Evolutionary conservation across 2,888 invertebrate species (phyloP).

Genomic region (Euzetes globulus): DNA sequence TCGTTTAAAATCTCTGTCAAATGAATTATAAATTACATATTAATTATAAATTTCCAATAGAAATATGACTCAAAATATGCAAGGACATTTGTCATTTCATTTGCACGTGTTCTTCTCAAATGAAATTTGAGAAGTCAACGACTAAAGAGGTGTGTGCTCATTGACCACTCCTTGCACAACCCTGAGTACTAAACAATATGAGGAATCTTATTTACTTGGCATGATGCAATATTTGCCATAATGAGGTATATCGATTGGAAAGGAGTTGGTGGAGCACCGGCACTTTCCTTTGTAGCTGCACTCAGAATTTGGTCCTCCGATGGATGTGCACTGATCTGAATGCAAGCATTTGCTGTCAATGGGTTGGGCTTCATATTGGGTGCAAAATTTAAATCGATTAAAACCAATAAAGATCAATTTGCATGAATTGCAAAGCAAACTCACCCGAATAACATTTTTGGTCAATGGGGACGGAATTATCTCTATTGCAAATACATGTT

Average conservation of each 20-base stretch:
- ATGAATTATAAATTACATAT: neutral
- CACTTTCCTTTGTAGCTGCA: neutral
- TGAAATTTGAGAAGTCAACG: too few relatives aligned
- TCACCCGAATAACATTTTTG: slow-evolving; percentile 1
- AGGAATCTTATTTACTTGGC: neutral
- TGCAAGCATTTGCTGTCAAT: neutral
- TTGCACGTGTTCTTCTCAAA: too few relatives aligned
- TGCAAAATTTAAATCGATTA: neutral
- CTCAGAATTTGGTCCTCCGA: neutral
- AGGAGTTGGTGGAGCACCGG: neutral
- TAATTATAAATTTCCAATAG: too few relatives aligned
- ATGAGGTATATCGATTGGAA: neutral
- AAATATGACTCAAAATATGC: too few relatives aligned
- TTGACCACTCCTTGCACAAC: too few relatives aligned
- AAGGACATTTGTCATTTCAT: too few relatives aligned
- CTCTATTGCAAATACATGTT: neutral
- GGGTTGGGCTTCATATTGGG: neutral
- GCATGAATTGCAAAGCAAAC: neutral
- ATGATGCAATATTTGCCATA: neutral
- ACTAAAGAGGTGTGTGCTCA: too few relatives aligned
- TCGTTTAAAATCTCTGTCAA: neutral
- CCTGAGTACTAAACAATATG: too few relatives aligned
- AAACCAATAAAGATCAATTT: neutral
- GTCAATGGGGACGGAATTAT: slow-evolving; percentile 6
- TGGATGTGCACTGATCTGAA: slow-evolving; percentile 4